Evolutionary conservation across 1,140 invertebrate species (phyloP), one percentile per base, ranked within the genome.

Genomic region (Eciton burchellii): DNA sequence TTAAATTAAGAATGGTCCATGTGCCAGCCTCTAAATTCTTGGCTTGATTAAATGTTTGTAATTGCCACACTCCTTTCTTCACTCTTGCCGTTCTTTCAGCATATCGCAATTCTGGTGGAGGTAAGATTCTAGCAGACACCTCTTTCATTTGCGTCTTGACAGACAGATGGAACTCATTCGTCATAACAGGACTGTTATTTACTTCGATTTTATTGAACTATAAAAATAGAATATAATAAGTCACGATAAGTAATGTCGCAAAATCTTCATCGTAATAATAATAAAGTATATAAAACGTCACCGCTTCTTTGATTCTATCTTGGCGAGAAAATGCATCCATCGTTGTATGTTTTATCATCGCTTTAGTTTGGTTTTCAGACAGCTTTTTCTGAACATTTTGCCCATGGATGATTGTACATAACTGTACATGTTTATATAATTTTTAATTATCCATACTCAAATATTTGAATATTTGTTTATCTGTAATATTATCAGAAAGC

Each of bases 311-410:
- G 29, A 97, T 97, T 89, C 96, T 97, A 0, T 82, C 0, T 87
- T 96, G 96, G 0, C 97, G 94, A 0, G 86, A 89, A 3, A 94
- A 87, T 0, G 97, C 95, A 5, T 92, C 87, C 0, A 95, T 96
- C 0, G 96, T 96, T 1, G 97, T 95, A 56, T 88, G 41, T 85
- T 29, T 90, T 0, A 97, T 96, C 96, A 97, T 97, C 0, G 88
- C 92, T 0, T 94, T 81, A 0, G 96, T 95, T 91, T 97, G 96
- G 0, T 52, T 83, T 57, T 95, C 95, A 60, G 92, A 91, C 85
- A 96, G 89, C 89, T 95, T 95, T 45, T 90, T 93, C 59, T 93
- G 93, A n/a, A 92, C 88, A 9, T 95, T 93, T 92, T 97, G 96
- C 0, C 95, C 96, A 63, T 91, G 90, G 1, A 94, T 84, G 12